Base-by-base conservation (phyloP, 2,797 vertebrate genomes). In the Myotis myotis region DNA sequence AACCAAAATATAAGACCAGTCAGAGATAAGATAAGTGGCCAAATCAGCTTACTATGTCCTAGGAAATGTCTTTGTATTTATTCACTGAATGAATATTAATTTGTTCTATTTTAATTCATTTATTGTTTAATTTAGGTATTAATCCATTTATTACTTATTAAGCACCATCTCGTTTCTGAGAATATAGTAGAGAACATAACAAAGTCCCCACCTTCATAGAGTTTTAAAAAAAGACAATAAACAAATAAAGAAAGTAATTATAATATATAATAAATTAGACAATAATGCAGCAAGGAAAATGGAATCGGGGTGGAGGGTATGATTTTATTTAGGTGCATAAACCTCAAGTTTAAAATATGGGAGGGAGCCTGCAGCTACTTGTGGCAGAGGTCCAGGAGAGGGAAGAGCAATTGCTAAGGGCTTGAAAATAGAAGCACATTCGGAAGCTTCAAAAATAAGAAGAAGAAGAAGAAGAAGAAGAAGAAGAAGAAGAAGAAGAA, bases 231-330 rank as follows among this genome's bases (percentile, higher is more conserved):
- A 28, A 47, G 19, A 38, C 33, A 88, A 68, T 28, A 80, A 78
- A 20, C 23, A 76, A 89, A 91, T 51, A 41, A 94, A 88, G 13
- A 78, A 87, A 68, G 20, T 6, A 38, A n/a, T 55, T 30, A 71
- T 68, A 88, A 53, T 12, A 85, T 15, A 47, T 57, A 53, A 33
- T 13, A 33, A 8, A 53, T 3, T 22, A 25, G 33, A 44, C n/a
- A 70, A 13, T 33, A 53, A 53, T 23, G 66, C 36, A 41, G 13
- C 33, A 53, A 89, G 23, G 2, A 85, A 66, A 70, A 80, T 6
- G 5, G 7, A 7, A 49, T 15, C 4, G 2, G 15, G 19, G 3
- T 33, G 2, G 33, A 22, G 0, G 23, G 9, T 0, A 1, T 11
- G 12, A 81, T n/a, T 33, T 66, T 41, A 47, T 17, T 5, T 4